Conservation (phyloP, 2,888 invertebrate genomes). For the Cataglyphis livida region DNA sequence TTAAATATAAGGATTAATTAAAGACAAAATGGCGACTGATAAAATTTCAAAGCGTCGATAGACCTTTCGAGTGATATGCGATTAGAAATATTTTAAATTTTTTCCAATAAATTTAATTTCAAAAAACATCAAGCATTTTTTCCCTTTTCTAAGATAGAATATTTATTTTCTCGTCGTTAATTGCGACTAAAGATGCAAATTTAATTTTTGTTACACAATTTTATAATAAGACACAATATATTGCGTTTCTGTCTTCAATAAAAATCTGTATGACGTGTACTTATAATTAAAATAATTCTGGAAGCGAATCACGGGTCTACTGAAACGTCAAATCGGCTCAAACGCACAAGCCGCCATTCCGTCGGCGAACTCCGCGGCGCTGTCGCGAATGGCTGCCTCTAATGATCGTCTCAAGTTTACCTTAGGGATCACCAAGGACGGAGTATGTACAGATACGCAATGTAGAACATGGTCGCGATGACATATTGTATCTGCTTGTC, state of each 20-base stretch:
- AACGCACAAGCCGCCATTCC: constrained; percentile 55
- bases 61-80: neutral
- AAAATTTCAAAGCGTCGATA: neutral
- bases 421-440: constrained; percentile 12
- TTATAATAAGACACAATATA: neutral
- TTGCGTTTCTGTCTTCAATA: neutral
- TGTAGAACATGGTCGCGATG: neutral
- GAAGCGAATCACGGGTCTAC: neutral
- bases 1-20: neutral
- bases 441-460: neutral
- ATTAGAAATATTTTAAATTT: neutral
- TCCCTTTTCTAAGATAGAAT: neutral
- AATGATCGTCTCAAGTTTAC: neutral
- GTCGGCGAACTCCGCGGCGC: constrained; percentile 37
- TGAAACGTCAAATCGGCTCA: constrained; percentile 1
- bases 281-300: constrained; percentile 2
- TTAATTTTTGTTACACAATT: neutral
- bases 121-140: neutral
- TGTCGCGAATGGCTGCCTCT: constrained; percentile 49
- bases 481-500: constrained; percentile 22
- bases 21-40: neutral
- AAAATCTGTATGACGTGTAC: neutral
- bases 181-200: neutral
- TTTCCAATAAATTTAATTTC: neutral
- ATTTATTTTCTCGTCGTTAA: neutral